These are phyloP conservation scores for Eulimnadia texana DNA, from an alignment of 1,140 invertebrate species.

Conservation along the genomic window DNA sequence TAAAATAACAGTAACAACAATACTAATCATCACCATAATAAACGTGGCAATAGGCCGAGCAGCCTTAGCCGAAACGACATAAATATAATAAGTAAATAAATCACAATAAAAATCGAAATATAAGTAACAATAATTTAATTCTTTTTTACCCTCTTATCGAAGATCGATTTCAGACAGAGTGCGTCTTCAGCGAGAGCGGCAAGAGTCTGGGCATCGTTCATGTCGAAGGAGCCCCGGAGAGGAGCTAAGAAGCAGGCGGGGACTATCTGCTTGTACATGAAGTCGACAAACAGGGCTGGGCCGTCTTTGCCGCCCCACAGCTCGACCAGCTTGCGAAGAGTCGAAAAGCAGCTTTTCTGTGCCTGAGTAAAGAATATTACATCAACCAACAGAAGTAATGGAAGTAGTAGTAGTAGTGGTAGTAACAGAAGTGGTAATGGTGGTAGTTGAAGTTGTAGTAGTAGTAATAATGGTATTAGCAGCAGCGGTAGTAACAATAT, in stretches of 20 bases:
- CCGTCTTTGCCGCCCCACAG: constrained; percentile 34
- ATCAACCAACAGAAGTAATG: no score
- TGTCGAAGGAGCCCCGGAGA: constrained; percentile 37
- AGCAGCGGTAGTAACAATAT: no score
- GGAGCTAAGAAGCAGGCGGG: constrained; percentile 42
- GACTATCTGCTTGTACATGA: constrained; percentile 38
- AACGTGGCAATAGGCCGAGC: no score
- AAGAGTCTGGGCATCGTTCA: constrained; percentile 38
- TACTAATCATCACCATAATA: neutral
- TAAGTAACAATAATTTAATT: neutral
- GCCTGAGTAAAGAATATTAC: constrained; percentile 23
- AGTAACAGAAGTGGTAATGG: no score
- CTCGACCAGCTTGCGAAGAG: constrained; percentile 36
- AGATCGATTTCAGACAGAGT: constrained; percentile 30
- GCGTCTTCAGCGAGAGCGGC: constrained; percentile 33
- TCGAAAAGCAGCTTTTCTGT: constrained; percentile 41
- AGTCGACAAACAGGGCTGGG: constrained; percentile 33
- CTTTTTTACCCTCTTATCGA: constrained; percentile 30
- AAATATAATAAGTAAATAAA: neutral
- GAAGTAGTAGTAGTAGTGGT: no score
- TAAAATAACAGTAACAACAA: neutral
- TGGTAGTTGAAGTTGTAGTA: no score
- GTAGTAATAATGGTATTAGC: no score
- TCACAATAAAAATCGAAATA: no score
- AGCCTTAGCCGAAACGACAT: no score